A percentile compares a stretch with the other conserved stretches of the same genome.
These are phyloP conservation scores for Trypoxylon attenuatum DNA, from an alignment of 2,888 invertebrate species.

Conservation along the genomic window DNA sequence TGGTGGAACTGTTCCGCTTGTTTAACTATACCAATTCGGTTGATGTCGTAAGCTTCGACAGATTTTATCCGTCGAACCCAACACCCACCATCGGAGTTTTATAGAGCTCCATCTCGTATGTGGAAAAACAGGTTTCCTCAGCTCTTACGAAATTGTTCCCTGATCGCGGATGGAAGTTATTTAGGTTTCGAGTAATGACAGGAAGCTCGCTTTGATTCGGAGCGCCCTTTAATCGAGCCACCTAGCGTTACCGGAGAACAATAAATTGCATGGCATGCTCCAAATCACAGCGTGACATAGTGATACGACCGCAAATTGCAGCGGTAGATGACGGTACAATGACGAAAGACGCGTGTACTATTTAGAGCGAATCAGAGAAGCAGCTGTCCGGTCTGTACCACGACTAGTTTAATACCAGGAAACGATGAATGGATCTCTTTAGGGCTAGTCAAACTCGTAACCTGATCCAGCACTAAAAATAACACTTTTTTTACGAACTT, in stretches of 20 bases:
- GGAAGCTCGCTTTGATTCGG: conserved; percentile 3
- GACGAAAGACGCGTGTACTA: background rate
- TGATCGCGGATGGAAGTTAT: conserved; percentile 20
- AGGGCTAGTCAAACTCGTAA: background rate
- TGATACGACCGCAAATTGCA: background rate
- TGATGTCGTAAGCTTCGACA: conserved; percentile 22
- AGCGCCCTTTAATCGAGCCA: background rate
- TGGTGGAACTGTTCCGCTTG: conserved; percentile 14
- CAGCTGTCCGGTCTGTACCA: background rate
- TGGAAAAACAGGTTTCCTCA: conserved; percentile 37
- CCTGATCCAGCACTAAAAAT: background rate
- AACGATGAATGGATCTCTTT: background rate
- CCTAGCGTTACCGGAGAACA: background rate
- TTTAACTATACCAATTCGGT: conserved; percentile 33
- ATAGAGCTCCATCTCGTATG: too few species aligned
- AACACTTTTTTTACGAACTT: background rate
- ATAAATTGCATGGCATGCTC: background rate
- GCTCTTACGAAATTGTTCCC: too few species aligned
- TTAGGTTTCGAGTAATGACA: conserved; percentile 29
- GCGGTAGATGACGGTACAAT: background rate
- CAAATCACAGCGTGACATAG: background rate
- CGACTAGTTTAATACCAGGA: background rate
- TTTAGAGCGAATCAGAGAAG: too few species aligned
- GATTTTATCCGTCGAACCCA: too few species aligned
- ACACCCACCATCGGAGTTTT: too few species aligned